A percentile compares a stretch with the other conserved stretches of the same genome.
These are phyloP conservation scores for Tetragonula clypearis DNA, from an alignment of 1,140 invertebrate genomes.

Conservation along the genomic window DNA sequence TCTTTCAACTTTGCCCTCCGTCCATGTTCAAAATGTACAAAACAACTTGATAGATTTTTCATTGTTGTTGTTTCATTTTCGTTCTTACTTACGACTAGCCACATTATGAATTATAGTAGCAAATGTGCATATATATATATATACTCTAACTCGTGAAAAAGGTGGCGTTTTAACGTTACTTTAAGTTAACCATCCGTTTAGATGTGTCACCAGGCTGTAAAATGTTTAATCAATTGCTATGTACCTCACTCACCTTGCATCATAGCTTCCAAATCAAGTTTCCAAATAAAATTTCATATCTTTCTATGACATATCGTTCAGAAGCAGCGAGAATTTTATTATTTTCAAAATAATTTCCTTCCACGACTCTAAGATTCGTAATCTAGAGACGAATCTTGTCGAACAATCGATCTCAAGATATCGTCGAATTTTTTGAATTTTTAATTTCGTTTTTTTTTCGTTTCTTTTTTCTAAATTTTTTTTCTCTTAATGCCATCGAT, in stretches of 20 bases:
- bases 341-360: neutral
- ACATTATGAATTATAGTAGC: conserved; percentile 9
- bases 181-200: conserved; percentile 26
- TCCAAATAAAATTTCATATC: conserved; percentile 15
- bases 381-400: neutral
- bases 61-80: neutral
- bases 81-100: conserved; percentile 28
- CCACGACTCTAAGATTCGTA: neutral
- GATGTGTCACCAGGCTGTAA: conserved; percentile 38
- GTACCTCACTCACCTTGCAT: conserved; percentile 54
- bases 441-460: neutral
- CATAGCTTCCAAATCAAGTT: conserved; percentile 14
- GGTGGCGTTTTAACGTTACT: conserved; percentile 13
- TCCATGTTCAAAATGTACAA: conserved; percentile 58
- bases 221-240: conserved; percentile 32
- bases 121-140: conserved; percentile 2
- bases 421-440: neutral
- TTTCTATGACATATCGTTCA: conserved; percentile 21
- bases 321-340: conserved; percentile 28
- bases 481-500: neutral
- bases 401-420: too few relatives aligned
- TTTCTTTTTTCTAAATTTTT: neutral
- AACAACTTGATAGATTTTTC: conserved; percentile 53
- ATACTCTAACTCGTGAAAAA: conserved; percentile 40
- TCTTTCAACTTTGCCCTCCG: conserved; percentile 63